These are phyloP conservation scores for Drosophila setifemur DNA, from an alignment of 1,140 invertebrate species.

Conservation along the genomic window DNA sequence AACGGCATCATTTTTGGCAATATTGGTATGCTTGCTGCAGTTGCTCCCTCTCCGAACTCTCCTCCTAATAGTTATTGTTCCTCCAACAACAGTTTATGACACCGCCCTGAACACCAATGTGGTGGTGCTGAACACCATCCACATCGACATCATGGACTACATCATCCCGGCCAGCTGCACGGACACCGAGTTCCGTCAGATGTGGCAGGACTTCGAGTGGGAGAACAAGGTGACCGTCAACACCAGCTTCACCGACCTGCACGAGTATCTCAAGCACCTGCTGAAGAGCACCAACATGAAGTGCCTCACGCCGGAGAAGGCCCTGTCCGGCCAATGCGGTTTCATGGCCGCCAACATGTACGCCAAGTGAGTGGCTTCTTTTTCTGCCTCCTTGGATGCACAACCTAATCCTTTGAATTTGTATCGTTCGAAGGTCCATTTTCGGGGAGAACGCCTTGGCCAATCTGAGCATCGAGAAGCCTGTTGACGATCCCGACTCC, in stretches of 20 bases:
- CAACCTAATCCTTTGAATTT: neutral
- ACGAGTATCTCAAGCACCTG: conserved; percentile 96
- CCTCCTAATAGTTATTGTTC: neutral
- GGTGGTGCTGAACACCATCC: conserved; percentile 99
- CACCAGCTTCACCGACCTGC: conserved; percentile 95
- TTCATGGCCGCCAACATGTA: conserved; percentile 99
- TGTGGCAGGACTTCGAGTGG: conserved; percentile 99
- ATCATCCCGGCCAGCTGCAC: conserved; percentile 98
- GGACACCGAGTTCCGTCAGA: conserved; percentile 97
- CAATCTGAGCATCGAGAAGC: conserved; percentile 99
- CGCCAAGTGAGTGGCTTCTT: conserved; percentile 84
- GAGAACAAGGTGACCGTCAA: conserved; percentile 99
- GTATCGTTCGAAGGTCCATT: conserved; percentile 89
- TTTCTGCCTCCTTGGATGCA: no score
- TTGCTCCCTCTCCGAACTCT: neutral
- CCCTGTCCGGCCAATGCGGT: conserved; percentile 96
- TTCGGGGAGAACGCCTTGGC: conserved; percentile 99
- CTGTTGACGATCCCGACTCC: conserved; percentile 92
- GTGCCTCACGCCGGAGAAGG: conserved; percentile 98
- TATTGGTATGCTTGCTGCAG: conserved; percentile 95
- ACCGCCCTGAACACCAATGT: conserved; percentile 97
- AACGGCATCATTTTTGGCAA: conserved; percentile 99
- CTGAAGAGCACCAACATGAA: conserved; percentile 99
- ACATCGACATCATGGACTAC: conserved; percentile 99
- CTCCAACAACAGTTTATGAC: conserved; percentile 91